Evolutionary conservation across 2,888 invertebrate species (phyloP).

Genomic region (Meghimatium bilineatum): DNA sequence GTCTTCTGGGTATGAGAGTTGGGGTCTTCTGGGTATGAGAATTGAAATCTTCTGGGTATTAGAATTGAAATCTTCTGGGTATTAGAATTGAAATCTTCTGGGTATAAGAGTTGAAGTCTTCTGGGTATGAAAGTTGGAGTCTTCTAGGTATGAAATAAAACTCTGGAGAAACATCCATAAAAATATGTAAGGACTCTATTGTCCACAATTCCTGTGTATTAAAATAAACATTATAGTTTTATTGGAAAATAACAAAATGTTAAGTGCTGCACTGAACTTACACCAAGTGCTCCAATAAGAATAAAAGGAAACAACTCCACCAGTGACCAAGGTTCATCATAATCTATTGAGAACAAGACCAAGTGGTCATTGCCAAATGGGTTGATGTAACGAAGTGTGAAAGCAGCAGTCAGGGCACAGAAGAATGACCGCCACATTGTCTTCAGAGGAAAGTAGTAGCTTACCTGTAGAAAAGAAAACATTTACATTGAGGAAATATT

Average conservation of each 20-base stretch:
- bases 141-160: no score
- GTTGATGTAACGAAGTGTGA: slow-evolving; percentile 96
- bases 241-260: no score
- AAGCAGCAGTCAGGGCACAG: slow-evolving; percentile 98
- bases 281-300: slow-evolving; percentile 96
- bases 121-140: no score
- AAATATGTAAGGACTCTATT: no score
- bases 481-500: background rate
- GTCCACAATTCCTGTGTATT: no score
- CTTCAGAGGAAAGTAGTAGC: slow-evolving; percentile 99
- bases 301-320: slow-evolving; percentile 98
- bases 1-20: no score
- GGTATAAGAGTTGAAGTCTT: no score
- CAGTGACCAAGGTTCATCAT: slow-evolving; percentile 96
- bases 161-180: background rate
- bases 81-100: no score
- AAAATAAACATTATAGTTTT: no score
- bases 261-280: slow-evolving; percentile 80
- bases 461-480: slow-evolving; percentile 82
- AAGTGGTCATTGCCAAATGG: slow-evolving; percentile 99
- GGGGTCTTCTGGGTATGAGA: no score
- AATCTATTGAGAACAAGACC: slow-evolving; percentile 98
- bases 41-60: no score
- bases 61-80: no score
- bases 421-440: slow-evolving; percentile 99